Evolutionary conservation across 1,140 invertebrate species (phyloP), one percentile per base, ranked within the genome.

Genomic region (Lepidurus arcticus): DNA sequence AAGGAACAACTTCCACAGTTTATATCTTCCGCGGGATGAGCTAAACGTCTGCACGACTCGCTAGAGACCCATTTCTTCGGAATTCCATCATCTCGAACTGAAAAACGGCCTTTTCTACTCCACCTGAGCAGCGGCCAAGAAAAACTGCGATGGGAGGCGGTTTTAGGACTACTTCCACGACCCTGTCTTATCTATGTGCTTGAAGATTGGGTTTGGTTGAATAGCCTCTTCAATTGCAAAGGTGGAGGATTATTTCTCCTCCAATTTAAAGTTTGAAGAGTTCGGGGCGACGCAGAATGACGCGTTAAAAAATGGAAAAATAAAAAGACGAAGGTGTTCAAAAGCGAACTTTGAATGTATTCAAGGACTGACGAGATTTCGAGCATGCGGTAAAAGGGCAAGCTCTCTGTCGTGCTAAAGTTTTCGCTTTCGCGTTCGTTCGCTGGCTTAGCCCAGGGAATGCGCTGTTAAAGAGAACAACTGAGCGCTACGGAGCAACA

Each of bases 391-490:
- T 65, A 65, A 65, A 65, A 65, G 53, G 53, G 21, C n/a, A 65
- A 65, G 21, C 53, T 65, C 34, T 34, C 21, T n/a, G 53, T 65
- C 53, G 1, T 65, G 53, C 16, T 65, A 13, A 65, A 65, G 53
- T 16, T 65, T 65, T 65, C 47, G 47, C 47, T 1, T 65, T 65
- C 53, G 16, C 21, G 24, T 24, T 24, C 24, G 24, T 24, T 65
- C 53, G n/a, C 53, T 65, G 53, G 53, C 53, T 21, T 65, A 21
- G 16, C 16, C 5, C 53, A 65, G 53, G 53, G 53, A 65, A 65
- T 65, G 53, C 53, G 53, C 53, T 65, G 53, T 65, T 65, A 65
- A 65, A 7, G 53, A 21, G 21, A 65, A 65, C 53, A 65, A 65
- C 53, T 21, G 53, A 65, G 21, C 4, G 53, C 21, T 21, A 65